Base-by-base conservation (phyloP, 2,888 invertebrate genomes). In the Netelia melanura region DNA sequence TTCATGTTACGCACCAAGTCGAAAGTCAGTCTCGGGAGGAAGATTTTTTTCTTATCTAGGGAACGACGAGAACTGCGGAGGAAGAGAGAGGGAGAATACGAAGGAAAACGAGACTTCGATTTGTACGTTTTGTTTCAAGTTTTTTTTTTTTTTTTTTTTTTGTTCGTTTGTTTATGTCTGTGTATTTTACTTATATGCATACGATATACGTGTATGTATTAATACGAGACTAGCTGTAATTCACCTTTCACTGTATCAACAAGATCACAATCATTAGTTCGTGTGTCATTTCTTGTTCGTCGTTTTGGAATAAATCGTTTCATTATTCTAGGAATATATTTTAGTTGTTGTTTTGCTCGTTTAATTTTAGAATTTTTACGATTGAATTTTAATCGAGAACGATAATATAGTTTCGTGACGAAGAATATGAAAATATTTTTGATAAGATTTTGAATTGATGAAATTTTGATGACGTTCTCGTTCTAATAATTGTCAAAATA, bases 1-100 rank as follows among this genome's bases (percentile, higher is more conserved):
- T 80, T 80, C 68, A 83, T 71, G 75, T 85, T 86, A 86, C 85
- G 86, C 86, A 81, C 83, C 64, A n/a, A 85, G 71, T 86, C 85
- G 86, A 85, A 86, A 86, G 86, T 85, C 85, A 85, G 83, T 86
- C 85, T 85, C 83, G 65, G 78, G 71, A 68, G 78, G 83, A 68
- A 80, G 82, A 79, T 82, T 83, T 84, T 85, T 85, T 79, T 17
- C 17, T 80, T 71, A 61, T 74, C 74, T 38, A 30, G 43, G 67
- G 78, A 78, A 77, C 72, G 74, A 77, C 72, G 30, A 58, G 44
- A 61, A 5, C 2, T 3, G 5, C 30, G 6, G 58, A 71, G 54
- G 56, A 67, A 65, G 48, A 68, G 58, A 68, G 48, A 76, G 64
- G 68, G 54, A 67, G 54, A 70, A 43, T 25, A 17, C 70, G 64